Evolutionary conservation across 2,888 invertebrate genomes (phyloP).

Genomic region (Watsonalla cultraria): DNA sequence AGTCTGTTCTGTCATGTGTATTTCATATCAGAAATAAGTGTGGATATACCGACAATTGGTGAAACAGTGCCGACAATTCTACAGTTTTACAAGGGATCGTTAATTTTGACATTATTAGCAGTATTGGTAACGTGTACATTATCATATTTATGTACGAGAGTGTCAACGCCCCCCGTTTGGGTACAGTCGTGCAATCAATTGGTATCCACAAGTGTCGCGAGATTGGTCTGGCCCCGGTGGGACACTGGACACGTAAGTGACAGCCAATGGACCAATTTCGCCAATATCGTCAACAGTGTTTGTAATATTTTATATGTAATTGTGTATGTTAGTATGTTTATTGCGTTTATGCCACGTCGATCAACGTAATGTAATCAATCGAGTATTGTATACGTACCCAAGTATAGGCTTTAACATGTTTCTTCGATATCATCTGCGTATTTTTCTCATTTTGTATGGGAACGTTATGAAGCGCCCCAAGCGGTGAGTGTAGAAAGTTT

Average conservation of each 20-base stretch:
- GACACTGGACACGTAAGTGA: slow-evolving; percentile 9
- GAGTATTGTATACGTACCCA: too few species aligned
- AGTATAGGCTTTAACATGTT: too few species aligned
- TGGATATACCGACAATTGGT: slow-evolving; percentile 28
- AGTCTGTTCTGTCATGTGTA: slow-evolving; percentile 35
- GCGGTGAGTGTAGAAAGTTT: too few species aligned
- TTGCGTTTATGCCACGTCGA: slow-evolving; percentile 26
- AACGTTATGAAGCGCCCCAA: too few species aligned
- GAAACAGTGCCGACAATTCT: slow-evolving; percentile 34
- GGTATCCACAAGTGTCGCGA: slow-evolving; percentile 19
- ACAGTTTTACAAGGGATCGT: slow-evolving; percentile 33
- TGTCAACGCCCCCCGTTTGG: slow-evolving; percentile 16
- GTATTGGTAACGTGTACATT: slow-evolving; percentile 28
- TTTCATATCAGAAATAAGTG: slow-evolving; percentile 23
- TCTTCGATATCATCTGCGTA: too few species aligned
- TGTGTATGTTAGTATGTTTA: slow-evolving; percentile 28
- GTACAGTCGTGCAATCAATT: slow-evolving; percentile 25
- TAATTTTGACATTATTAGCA: slow-evolving; percentile 25
- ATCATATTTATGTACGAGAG: slow-evolving; percentile 18
- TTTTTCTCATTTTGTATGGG: too few species aligned
- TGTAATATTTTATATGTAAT: slow-evolving; percentile 17
- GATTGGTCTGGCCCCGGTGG: slow-evolving; percentile 31
- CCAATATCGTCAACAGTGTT: slow-evolving; percentile 28
- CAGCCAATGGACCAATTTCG: slow-evolving; percentile 31
- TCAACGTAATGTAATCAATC: too few species aligned